phyloP scores from a whole-genome alignment of 2,888 invertebrate genomes.

The Enoplolaimus lenunculus region DNA sequence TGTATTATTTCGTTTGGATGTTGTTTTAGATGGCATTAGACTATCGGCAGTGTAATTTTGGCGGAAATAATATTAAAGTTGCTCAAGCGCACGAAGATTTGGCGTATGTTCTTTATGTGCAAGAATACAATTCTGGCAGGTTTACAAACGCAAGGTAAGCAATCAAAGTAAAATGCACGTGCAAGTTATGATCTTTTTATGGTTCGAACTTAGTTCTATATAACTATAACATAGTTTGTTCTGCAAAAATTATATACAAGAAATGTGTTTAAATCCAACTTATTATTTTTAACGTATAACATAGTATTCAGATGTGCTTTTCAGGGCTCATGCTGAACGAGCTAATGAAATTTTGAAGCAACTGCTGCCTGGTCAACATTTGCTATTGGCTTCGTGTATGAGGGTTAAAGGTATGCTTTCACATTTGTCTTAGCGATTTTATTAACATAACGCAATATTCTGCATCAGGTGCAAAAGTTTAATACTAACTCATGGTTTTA shows the following conservation, averaged over 20 bases:
- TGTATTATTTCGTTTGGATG: too few relatives aligned
- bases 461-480: too few relatives aligned
- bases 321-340: conserved; percentile 62
- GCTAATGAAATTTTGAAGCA: conserved; percentile 67
- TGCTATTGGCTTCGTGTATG: conserved; percentile 72
- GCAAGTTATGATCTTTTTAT: too few relatives aligned
- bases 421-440: conserved; percentile 12
- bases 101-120: conserved; percentile 78
- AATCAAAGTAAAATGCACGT: too few relatives aligned
- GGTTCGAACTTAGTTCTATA: too few relatives aligned
- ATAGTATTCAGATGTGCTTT: too few relatives aligned
- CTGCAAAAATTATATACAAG: too few relatives aligned
- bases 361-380: conserved; percentile 63
- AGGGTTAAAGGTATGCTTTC: conserved; percentile 62
- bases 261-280: too few relatives aligned
- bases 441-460: neutral
- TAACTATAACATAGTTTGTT: too few relatives aligned
- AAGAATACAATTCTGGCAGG: conserved; percentile 73
- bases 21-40: conserved; percentile 49
- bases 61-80: conserved; percentile 67
- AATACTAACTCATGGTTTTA: too few relatives aligned
- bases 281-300: neutral
- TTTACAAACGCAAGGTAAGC: conserved; percentile 60
- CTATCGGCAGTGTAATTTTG: conserved; percentile 62
- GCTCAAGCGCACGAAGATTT: conserved; percentile 79